phyloP scores from a whole-genome alignment of 2,888 invertebrate genomes.

The Ectemnius continuus region DNA sequence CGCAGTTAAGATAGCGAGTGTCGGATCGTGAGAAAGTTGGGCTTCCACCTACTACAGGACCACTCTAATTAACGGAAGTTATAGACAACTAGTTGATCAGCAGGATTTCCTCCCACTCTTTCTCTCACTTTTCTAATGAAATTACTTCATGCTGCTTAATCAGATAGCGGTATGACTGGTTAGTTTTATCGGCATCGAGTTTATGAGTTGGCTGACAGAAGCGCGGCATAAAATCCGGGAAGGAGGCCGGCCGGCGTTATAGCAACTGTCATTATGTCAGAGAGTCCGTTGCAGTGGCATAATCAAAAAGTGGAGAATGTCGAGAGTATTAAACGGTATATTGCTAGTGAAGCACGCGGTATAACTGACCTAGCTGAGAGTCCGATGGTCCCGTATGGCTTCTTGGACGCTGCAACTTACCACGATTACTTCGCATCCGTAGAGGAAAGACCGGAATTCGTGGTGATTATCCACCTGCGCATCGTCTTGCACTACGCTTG shows the following conservation, averaged over 20 bases:
- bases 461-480: constrained; percentile 46
- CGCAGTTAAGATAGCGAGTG: no score
- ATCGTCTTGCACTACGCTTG: constrained; percentile 38
- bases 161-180: no score
- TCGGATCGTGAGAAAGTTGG: constrained; percentile 32
- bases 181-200: no score
- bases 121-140: no score
- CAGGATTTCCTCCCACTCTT: constrained; percentile 11
- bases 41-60: no score
- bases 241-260: background rate
- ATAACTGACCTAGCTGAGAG: constrained; percentile 25
- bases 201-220: no score
- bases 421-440: constrained; percentile 52
- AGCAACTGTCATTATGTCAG: background rate
- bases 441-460: constrained; percentile 55
- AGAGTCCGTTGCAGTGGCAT: background rate
- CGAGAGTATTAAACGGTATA: constrained; percentile 43
- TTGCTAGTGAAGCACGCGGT: constrained; percentile 24
- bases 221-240: no score
- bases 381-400: constrained; percentile 13
- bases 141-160: no score
- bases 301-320: background rate
- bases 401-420: constrained; percentile 26
- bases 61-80: constrained; percentile 28
- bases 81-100: constrained; percentile 24